These are phyloP conservation scores for Trematocara marginatum DNA, from an alignment of 2,113 vertebrate species.

Conservation along the genomic window DNA sequence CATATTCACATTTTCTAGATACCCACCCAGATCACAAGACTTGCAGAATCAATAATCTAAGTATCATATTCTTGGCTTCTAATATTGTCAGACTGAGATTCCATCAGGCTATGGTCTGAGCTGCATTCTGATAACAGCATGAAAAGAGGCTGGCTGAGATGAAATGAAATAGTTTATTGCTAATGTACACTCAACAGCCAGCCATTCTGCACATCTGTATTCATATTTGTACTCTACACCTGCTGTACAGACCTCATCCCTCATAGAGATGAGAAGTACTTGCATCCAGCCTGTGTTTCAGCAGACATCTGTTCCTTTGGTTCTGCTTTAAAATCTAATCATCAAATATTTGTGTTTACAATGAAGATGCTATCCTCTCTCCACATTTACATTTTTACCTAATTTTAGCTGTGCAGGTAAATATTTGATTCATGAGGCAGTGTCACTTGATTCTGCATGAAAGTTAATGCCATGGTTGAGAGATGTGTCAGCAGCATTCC, in stretches of 20 bases:
- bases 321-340: slow-evolving; percentile 17
- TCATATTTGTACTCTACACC: slow-evolving; percentile 21
- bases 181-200: slow-evolving; percentile 34
- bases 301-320: slow-evolving; percentile 6
- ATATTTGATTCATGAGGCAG: slow-evolving; percentile 42
- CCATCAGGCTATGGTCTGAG: slow-evolving; percentile 19
- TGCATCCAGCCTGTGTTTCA: neutral
- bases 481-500: slow-evolving; percentile 52
- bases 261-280: neutral
- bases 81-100: slow-evolving; percentile 35
- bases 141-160: slow-evolving; percentile 13
- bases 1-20: slow-evolving; percentile 33
- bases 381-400: slow-evolving; percentile 12
- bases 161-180: slow-evolving; percentile 40
- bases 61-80: slow-evolving; percentile 54
- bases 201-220: slow-evolving; percentile 36
- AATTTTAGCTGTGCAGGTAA: slow-evolving; percentile 20
- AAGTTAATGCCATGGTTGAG: slow-evolving; percentile 46
- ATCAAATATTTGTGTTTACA: slow-evolving; percentile 30
- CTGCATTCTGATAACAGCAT: slow-evolving; percentile 34
- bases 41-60: slow-evolving; percentile 55
- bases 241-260: slow-evolving; percentile 6
- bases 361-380: neutral
- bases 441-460: slow-evolving; percentile 27
- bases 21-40: slow-evolving; percentile 11